Base-by-base conservation (phyloP, 2,797 vertebrate genomes). In the Phrynocephalus guinanensis region DNA sequence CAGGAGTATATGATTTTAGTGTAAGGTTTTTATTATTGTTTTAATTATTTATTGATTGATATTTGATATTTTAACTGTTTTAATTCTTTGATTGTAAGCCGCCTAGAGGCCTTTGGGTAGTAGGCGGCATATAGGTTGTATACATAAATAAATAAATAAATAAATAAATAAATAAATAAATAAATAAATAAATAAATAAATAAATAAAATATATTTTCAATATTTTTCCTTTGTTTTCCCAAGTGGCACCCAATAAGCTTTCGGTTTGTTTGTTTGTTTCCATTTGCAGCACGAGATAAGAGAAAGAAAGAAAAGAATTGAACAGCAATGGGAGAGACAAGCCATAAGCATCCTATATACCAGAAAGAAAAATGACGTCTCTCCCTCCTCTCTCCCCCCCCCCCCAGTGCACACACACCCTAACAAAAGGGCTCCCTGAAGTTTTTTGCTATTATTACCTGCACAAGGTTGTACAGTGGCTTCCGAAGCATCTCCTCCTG, bases 381-480 rank as follows among this genome's bases (percentile, higher is more conserved):
- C 86, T 93, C 87, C 89, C 85, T 89, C 79, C n/a, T n/a, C n/a
- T n/a, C n/a, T n/a, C n/a, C 2, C 85, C 92, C 88, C 89, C 85
- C 90, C 79, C 9, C 11, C 38, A 33, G 38, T 44, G 38, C 38
- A 52, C 52, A 56, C 13, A 9, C 52, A 56, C 52, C 52, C 52
- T 44, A 44, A 44, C 88, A 70, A 91, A 95, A 95, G 94, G 91
- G 92, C 91, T 94, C 95, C 93, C 94, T 79, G 91, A 95, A 93
- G 95, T 93, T 87, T 93, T 93, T 88, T 90, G 91, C 93, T 93
- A 93, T 95, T 95, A 95, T 95, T 96, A 96, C 94, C 95, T 95
- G 91, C 89, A 93, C 94, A 96, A 95, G 93, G 95, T 93, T 94
- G 91, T 86, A 89, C 87, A 71, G 87, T 90, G 90, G 91, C 84